phyloP scores from a whole-genome alignment of 2,113 vertebrate species.

The Pipra filicauda region DNA sequence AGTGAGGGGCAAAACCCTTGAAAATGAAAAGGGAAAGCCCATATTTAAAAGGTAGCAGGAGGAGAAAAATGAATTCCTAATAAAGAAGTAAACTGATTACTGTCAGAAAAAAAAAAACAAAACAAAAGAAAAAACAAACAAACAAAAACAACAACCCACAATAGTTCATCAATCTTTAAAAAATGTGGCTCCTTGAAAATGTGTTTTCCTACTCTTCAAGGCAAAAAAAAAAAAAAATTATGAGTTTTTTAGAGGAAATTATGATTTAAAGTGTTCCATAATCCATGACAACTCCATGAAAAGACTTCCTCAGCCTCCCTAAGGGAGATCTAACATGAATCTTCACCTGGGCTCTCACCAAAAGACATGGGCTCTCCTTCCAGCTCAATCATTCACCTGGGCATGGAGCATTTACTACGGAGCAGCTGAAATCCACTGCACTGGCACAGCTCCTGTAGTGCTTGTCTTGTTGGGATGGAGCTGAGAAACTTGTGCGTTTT shows the following conservation, averaged over 20 bases:
- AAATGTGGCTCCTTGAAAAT: neutral
- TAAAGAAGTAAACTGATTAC: neutral
- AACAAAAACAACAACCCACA: neutral
- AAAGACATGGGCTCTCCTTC: neutral
- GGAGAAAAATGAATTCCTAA: neutral
- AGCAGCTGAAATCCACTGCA: neutral
- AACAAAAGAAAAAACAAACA: too few species aligned
- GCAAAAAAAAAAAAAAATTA: neutral
- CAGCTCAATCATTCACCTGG: neutral
- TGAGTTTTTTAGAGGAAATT: neutral
- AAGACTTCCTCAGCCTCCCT: neutral
- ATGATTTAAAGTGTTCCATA: neutral
- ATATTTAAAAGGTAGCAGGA: neutral
- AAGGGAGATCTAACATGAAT: neutral
- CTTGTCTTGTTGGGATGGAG: neutral
- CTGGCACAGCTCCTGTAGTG: accelerated
- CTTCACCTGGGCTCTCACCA: neutral
- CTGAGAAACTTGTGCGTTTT: neutral
- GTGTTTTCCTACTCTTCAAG: neutral
- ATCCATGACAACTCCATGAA: neutral
- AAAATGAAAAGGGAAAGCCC: neutral
- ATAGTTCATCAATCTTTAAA: neutral
- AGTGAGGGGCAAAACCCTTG: neutral
- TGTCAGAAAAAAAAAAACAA: neutral
- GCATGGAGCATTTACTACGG: neutral